Evolutionary conservation across 2,113 vertebrate species (phyloP).

Genomic region (Dendropsophus ebraccatus): DNA sequence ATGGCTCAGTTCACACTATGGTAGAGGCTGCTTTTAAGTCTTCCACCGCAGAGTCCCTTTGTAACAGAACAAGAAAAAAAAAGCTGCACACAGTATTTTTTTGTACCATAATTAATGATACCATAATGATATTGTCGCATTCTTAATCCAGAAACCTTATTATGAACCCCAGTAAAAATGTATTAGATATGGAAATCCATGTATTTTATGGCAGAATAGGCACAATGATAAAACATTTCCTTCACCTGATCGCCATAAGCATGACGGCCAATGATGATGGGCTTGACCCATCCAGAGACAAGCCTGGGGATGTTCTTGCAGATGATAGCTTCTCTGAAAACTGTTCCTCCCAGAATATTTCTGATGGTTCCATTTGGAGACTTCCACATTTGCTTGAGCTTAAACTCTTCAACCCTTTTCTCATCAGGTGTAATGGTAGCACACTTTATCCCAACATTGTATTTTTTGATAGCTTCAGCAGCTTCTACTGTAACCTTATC

Average conservation of each 20-base stretch:
- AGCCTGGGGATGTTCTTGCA: slow-evolving; percentile 96
- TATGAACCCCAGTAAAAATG: too few species aligned
- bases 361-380: slow-evolving; percentile 97
- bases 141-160: too few species aligned
- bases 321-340: slow-evolving; percentile 97
- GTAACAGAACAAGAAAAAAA: too few species aligned
- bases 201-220: too few species aligned
- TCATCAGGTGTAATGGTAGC: slow-evolving; percentile 98
- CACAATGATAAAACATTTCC: background rate
- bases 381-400: slow-evolving; percentile 97
- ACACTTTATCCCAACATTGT: slow-evolving; percentile 93
- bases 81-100: too few species aligned
- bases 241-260: slow-evolving; percentile 96
- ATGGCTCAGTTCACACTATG: too few species aligned
- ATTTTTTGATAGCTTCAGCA: slow-evolving; percentile 89
- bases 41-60: too few species aligned
- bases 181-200: too few species aligned
- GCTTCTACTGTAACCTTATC: slow-evolving; percentile 92
- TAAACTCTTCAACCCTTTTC: slow-evolving; percentile 95
- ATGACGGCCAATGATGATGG: slow-evolving; percentile 96
- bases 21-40: too few species aligned
- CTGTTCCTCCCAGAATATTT: slow-evolving; percentile 96
- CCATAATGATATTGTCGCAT: too few species aligned
- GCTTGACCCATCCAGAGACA: slow-evolving; percentile 91
- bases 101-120: too few species aligned